Evolutionary conservation across 2,113 vertebrate genomes (phyloP).

Genomic region (Pontoporia blainvillei): DNA sequence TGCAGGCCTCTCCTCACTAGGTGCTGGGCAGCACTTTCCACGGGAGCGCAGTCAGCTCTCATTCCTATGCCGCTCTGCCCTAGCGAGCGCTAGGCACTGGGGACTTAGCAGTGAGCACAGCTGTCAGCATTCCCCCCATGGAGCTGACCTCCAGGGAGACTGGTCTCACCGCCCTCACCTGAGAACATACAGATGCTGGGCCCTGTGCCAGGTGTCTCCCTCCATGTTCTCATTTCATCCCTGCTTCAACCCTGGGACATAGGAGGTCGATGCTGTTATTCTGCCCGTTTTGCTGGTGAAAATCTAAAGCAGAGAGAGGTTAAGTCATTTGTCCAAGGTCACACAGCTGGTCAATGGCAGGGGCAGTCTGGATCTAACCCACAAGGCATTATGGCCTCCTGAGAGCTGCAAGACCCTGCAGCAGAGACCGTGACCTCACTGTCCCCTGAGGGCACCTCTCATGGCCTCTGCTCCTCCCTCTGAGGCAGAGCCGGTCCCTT

Average conservation of each 20-base stretch:
- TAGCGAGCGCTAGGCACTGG: too few species aligned
- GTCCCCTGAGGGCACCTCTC: not conserved
- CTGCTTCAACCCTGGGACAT: not conserved
- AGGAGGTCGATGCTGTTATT: not conserved
- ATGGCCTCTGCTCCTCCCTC: not conserved
- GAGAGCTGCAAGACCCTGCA: not conserved
- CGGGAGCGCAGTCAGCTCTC: not conserved
- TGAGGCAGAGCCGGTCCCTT: not conserved
- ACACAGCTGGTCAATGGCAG: not conserved
- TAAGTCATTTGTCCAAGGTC: not conserved
- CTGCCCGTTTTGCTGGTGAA: not conserved
- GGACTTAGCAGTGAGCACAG: not conserved
- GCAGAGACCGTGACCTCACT: not conserved
- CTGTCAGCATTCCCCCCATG: fast-evolving
- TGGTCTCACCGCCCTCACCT: not conserved
- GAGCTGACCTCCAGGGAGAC: not conserved
- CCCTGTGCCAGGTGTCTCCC: fast-evolving
- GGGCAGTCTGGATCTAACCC: not conserved
- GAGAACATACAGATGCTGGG: not conserved
- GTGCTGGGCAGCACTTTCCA: not conserved
- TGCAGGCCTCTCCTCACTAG: not conserved
- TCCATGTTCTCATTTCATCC: not conserved
- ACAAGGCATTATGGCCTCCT: not conserved
- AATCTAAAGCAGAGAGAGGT: not conserved
- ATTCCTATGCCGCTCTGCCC: not conserved